These are phyloP conservation scores for Neodiprion lecontei DNA, from an alignment of 1,140 invertebrate genomes.

Conservation along the genomic window DNA sequence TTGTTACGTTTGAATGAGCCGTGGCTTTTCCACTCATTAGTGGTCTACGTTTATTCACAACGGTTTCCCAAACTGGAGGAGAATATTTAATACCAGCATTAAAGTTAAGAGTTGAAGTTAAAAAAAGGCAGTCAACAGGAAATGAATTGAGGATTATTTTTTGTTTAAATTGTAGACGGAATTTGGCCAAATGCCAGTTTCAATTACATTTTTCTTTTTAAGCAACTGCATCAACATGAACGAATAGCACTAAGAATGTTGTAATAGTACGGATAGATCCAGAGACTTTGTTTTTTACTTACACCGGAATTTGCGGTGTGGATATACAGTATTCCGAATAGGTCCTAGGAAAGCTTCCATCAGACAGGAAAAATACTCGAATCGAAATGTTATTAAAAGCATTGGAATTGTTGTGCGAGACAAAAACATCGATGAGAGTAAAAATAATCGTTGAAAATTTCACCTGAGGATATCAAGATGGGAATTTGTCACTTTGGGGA, in stretches of 20 bases:
- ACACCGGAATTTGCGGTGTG: not conserved
- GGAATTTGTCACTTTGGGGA: not conserved
- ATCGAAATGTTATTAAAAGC: not conserved
- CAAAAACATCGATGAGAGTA: not conserved
- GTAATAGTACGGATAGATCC: not conserved
- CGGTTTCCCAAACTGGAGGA: no score
- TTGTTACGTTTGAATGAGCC: not conserved
- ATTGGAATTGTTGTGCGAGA: not conserved
- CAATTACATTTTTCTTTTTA: not conserved
- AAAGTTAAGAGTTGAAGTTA: no score
- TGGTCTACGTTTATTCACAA: not conserved
- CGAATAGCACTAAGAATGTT: not conserved
- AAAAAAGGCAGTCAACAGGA: not conserved
- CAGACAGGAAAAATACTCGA: not conserved
- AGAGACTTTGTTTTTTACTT: not conserved
- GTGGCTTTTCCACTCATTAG: not conserved
- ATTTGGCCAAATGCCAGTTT: conserved; percentile 2
- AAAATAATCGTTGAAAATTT: not conserved
- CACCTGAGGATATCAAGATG: not conserved
- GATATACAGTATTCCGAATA: not conserved
- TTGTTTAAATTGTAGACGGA: not conserved
- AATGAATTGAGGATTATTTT: not conserved
- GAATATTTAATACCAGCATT: no score
- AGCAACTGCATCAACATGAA: not conserved
- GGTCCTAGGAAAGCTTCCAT: not conserved